Base-by-base conservation (phyloP, 2,888 invertebrate species). In the Drosophila eohydei region DNA sequence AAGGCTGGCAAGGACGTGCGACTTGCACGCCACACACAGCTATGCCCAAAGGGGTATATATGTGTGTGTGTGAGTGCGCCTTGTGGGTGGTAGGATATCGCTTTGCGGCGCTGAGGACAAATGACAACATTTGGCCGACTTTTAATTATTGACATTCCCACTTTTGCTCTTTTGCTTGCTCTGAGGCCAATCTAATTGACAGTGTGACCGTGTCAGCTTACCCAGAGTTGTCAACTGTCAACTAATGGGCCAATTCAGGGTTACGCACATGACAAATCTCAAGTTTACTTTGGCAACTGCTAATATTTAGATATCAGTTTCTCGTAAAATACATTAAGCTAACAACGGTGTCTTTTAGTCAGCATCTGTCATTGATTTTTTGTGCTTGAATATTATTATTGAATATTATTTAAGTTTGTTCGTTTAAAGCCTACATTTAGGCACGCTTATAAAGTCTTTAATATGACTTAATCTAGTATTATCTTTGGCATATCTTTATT, bases 101-200 rank as follows among this genome's bases (percentile, higher is more conserved):
- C 59, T 69, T 60, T 61, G 57, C 43, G 64, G 61, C 51, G 32
- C 51, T 48, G 41, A 50, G 76, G 62, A 63, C 73, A 88, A 88
- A 89, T 88, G 88, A 89, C 88, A 89, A 79, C 89, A 89, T 89
- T 84, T 84, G 85, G 80, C 77, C 88, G 89, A 72, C 85, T 84
- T 84, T 88, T 89, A 88, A 87, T 89, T 84, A 89, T 89, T 89
- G 89, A 78, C 85, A 85, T 88, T 72, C 74, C 72, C 67, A 67
- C 48, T 48, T 46, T 63, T 55, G 48, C 12, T 56, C 65, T 7
- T 62, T 55, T 44, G n/a, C 51, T 40, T 52, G 36, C 34, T 41
- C 26, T 74, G 63, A 56, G 65, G 60, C 66, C 67, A 70, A 54
- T 40, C 46, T 75, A 71, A 67, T 71, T 71, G 72, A 48, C 80